A percentile compares a stretch with the other conserved stretches of the same genome.
phyloP scores from a whole-genome alignment of 2,888 invertebrate genomes.

The Rhyacophila evoluta region DNA sequence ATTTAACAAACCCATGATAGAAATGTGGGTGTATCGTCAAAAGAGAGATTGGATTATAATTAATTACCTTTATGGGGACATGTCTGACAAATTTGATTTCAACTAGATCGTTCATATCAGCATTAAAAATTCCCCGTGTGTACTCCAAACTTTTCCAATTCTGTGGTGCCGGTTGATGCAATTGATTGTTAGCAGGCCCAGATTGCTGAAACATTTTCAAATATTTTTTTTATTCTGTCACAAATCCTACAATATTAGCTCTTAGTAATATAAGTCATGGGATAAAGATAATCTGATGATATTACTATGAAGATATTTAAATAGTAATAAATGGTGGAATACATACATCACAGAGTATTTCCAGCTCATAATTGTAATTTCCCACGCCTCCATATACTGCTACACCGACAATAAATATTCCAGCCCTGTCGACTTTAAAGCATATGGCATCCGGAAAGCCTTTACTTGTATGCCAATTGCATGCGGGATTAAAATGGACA shows the following conservation, averaged over 20 bases:
- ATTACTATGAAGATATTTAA: too few relatives aligned
- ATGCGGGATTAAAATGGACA: slow-evolving; percentile 87
- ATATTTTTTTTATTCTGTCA: too few relatives aligned
- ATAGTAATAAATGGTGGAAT: too few relatives aligned
- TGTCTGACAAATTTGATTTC: slow-evolving; percentile 93
- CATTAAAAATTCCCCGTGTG: slow-evolving; percentile 85
- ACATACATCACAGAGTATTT: slow-evolving; percentile 67
- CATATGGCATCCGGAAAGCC: slow-evolving; percentile 97
- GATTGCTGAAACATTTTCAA: slow-evolving; percentile 39
- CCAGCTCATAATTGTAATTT: slow-evolving; percentile 91
- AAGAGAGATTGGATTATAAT: too few relatives aligned
- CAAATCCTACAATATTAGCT: too few relatives aligned
- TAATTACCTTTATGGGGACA: slow-evolving; percentile 81
- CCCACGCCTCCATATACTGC: slow-evolving; percentile 92
- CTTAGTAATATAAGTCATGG: too few relatives aligned
- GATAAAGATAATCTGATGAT: too few relatives aligned
- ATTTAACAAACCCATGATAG: too few relatives aligned
- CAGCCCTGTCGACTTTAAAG: slow-evolving; percentile 91
- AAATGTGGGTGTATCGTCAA: too few relatives aligned
- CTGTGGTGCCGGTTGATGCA: neutral
- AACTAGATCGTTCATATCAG: slow-evolving; percentile 80
- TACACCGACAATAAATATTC: slow-evolving; percentile 90
- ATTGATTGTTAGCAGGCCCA: slow-evolving; percentile 26
- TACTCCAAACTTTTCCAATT: slow-evolving; percentile 90
- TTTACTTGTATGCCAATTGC: slow-evolving; percentile 97